These are phyloP conservation scores for Chironomus riparius DNA, from an alignment of 2,888 invertebrate species.

Conservation along the genomic window DNA sequence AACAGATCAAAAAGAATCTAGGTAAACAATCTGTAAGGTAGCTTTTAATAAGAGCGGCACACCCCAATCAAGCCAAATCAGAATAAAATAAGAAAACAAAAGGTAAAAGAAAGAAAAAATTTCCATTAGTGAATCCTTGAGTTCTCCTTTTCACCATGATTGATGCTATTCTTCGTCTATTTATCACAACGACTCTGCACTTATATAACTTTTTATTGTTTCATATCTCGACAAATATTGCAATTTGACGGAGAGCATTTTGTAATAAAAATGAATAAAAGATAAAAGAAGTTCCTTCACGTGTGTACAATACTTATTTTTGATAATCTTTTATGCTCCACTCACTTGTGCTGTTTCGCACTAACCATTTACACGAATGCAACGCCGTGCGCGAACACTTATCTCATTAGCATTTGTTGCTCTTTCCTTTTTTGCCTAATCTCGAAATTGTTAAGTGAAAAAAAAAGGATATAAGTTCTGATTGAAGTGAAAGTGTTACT, in stretches of 20 bases:
- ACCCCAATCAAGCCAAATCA: neutral
- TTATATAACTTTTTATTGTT: constrained; percentile 17
- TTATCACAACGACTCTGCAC: constrained; percentile 11
- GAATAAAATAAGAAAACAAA: neutral
- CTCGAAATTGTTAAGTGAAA: too few relatives aligned
- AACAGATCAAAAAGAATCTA: too few relatives aligned
- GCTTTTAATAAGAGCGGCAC: too few relatives aligned
- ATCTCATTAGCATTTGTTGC: too few relatives aligned
- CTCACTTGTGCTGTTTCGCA: constrained; percentile 5
- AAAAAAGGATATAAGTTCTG: too few relatives aligned
- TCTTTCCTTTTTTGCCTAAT: too few relatives aligned
- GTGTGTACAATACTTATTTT: neutral
- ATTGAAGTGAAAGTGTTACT: too few relatives aligned
- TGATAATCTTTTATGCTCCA: neutral
- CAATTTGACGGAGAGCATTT: constrained; percentile 26
- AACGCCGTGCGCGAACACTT: too few relatives aligned
- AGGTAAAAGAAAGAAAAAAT: neutral
- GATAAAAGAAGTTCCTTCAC: constrained; percentile 6
- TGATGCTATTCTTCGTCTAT: constrained; percentile 13
- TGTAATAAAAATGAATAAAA: constrained; percentile 27
- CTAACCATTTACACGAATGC: neutral
- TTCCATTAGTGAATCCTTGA: neutral
- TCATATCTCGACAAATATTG: constrained; percentile 6
- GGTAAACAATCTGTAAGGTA: too few relatives aligned
- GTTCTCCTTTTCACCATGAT: neutral